These are phyloP conservation scores for Oreotrochilus melanogaster DNA, from an alignment of 2,113 vertebrate species.

Conservation along the genomic window DNA sequence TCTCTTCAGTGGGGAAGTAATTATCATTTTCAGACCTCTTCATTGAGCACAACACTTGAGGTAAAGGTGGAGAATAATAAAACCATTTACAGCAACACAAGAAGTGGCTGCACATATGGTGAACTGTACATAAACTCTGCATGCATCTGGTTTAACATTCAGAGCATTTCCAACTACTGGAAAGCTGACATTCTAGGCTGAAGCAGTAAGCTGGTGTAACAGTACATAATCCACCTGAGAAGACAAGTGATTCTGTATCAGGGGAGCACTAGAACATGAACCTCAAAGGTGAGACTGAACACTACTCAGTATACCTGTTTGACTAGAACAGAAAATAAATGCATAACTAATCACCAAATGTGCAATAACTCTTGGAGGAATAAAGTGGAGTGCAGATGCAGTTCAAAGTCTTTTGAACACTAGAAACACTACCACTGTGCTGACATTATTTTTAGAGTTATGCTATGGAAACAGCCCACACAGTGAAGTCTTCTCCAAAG, in stretches of 20 bases:
- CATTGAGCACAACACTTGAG: conserved; percentile 42
- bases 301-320: neutral
- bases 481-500: neutral
- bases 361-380: neutral
- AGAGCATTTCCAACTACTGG: neutral
- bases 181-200: neutral
- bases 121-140: conserved; percentile 31
- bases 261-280: neutral
- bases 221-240: neutral
- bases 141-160: conserved; percentile 34
- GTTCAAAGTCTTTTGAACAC: neutral
- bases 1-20: conserved; percentile 47
- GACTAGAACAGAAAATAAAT: neutral
- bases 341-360: neutral
- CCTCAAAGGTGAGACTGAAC: neutral
- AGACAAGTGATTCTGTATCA: neutral
- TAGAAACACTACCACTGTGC: neutral
- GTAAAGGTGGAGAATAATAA: conserved; percentile 59
- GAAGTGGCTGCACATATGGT: conserved; percentile 42
- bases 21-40: conserved; percentile 66
- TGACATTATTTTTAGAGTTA: neutral
- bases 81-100: conserved; percentile 44
- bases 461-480: neutral
- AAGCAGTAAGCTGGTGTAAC: neutral
- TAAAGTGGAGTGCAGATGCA: neutral